Evolutionary conservation across 2,888 invertebrate genomes (phyloP).

Genomic region (Helicoverpa assulta): DNA sequence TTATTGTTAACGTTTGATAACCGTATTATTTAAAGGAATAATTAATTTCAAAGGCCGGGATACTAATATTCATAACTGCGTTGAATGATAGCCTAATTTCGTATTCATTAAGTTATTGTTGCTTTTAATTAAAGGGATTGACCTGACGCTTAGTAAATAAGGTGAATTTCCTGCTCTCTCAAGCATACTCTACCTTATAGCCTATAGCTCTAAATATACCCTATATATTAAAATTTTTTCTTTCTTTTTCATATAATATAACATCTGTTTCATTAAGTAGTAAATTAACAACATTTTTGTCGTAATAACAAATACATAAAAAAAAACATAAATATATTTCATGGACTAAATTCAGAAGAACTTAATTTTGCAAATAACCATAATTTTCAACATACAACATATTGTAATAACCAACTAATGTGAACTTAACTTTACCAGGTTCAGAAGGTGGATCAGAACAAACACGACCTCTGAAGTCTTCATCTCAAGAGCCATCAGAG

Average conservation of each 20-base stretch:
- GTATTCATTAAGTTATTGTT: constrained; percentile 27
- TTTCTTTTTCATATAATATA: no score
- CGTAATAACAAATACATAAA: no score
- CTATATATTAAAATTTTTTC: no score
- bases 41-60: neutral
- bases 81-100: constrained; percentile 6
- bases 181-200: neutral
- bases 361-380: no score
- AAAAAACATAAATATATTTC: no score
- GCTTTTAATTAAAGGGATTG: constrained; percentile 15
- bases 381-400: no score
- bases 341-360: no score
- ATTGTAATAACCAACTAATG: neutral
- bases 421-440: constrained; percentile 56
- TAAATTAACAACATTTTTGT: no score
- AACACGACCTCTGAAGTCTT: constrained; percentile 76
- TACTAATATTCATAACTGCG: neutral
- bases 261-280: no score
- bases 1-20: neutral
- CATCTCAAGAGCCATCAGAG: constrained; percentile 78
- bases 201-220: no score
- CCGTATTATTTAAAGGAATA: neutral
- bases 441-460: constrained; percentile 79
- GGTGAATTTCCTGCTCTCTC: neutral
- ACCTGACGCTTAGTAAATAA: constrained; percentile 13